Evolutionary conservation across 2,888 invertebrate genomes (phyloP).

Genomic region (Blastobasis adustella): DNA sequence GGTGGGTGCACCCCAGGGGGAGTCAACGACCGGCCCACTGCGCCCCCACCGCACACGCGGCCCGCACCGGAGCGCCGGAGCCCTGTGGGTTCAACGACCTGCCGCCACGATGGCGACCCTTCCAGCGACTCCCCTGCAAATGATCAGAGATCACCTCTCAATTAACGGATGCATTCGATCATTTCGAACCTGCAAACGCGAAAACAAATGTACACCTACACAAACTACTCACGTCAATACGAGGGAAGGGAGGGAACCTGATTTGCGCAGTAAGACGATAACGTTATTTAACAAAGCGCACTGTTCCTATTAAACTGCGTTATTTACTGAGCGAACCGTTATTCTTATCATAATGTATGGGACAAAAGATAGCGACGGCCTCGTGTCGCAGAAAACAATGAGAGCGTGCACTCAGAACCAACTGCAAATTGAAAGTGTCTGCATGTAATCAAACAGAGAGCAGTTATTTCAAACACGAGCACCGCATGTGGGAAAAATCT

Average conservation of each 20-base stretch:
- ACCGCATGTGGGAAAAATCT: conserved; percentile 1
- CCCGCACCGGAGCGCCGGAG: conserved; percentile 44
- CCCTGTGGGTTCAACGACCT: conserved; percentile 65
- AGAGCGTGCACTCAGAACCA: neutral
- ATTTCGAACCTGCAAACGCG: no score
- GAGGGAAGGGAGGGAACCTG: no score
- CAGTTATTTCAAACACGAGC: conserved; percentile 2
- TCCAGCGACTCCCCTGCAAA: conserved; percentile 42
- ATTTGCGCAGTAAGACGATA: no score
- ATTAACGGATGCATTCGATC: conserved; percentile 11
- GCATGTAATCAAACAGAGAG: neutral
- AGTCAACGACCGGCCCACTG: conserved; percentile 65
- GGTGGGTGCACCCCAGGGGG: conserved; percentile 46
- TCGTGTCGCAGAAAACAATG: no score
- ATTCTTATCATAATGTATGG: no score
- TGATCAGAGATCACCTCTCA: conserved; percentile 34
- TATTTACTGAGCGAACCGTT: no score
- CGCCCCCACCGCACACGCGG: conserved; percentile 48
- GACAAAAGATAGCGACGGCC: no score
- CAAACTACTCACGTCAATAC: no score
- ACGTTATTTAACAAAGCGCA: no score
- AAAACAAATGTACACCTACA: no score
- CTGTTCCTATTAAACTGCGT: no score
- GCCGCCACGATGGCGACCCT: conserved; percentile 31
- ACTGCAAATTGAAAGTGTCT: neutral